Percentiles rank a stretch among this genome's conserved stretches.
phyloP scores from a whole-genome alignment of 35 echinoderm and acorn worm species.

The Chiridota heheva region DNA sequence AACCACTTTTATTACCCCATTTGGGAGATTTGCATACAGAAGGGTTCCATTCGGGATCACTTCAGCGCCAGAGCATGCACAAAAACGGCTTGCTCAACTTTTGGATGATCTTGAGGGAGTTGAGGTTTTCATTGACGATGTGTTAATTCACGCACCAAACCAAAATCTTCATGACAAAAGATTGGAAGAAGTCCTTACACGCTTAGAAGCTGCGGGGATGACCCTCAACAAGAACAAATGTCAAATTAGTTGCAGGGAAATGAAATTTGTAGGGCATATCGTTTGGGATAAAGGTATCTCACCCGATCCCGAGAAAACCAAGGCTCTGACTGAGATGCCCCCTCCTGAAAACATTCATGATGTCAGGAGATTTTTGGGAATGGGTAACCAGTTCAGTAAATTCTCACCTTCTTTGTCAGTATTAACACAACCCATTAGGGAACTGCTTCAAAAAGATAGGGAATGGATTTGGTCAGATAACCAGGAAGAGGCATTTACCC shows the following conservation, averaged over 20 bases:
- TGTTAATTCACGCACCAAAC: slow-evolving; percentile 42
- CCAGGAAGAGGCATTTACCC: slow-evolving; percentile 49
- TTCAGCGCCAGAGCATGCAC: slow-evolving; percentile 53
- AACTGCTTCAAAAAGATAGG: slow-evolving; percentile 49
- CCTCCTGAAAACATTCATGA: slow-evolving; percentile 36
- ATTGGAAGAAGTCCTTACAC: slow-evolving; percentile 26
- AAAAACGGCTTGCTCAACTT: slow-evolving; percentile 45
- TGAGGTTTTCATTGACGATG: slow-evolving; percentile 41
- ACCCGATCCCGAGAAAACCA: slow-evolving; percentile 43
- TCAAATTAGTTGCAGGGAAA: slow-evolving; percentile 11
- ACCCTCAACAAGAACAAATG: slow-evolving; percentile 67
- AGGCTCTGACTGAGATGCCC: slow-evolving; percentile 28
- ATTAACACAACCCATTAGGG: slow-evolving; percentile 36
- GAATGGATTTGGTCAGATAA: slow-evolving; percentile 23
- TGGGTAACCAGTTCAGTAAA: slow-evolving; percentile 47
- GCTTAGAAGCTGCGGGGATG: slow-evolving; percentile 44
- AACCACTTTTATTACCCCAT: slow-evolving; percentile 65
- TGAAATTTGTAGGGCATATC: slow-evolving; percentile 65
- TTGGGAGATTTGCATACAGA: slow-evolving; percentile 46
- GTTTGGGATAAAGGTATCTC: slow-evolving; percentile 39
- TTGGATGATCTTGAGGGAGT: slow-evolving; percentile 54
- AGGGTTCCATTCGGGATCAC: slow-evolving; percentile 48
- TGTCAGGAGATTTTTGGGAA: slow-evolving; percentile 43
- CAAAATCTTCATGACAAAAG: slow-evolving; percentile 49
- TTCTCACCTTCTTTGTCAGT: slow-evolving; percentile 42